Base-by-base conservation (phyloP, 2,113 vertebrate species). In the Nothocercus julius region DNA sequence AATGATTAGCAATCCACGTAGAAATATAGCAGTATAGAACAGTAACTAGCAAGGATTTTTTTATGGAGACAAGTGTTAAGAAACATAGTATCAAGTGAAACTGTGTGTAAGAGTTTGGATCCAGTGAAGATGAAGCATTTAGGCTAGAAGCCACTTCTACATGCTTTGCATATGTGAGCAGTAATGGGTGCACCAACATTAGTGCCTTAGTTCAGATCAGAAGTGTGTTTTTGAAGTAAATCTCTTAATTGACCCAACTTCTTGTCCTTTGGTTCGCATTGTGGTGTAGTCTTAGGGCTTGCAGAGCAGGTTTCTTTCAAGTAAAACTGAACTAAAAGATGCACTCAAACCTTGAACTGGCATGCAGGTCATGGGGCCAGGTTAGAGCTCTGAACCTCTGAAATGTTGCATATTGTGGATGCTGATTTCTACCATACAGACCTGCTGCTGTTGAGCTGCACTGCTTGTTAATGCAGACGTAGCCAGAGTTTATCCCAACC, bases 361-460 rank as follows among this genome's bases (percentile, higher is more conserved):
- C 19, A 10, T 22, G 24, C 6, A 19, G 13, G 20, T 25, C 28
- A 17, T 8, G 40, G 21, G 38, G 66, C 45, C 34, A 47, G 17
- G 7, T 19, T 14, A 42, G 25, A 54, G 53, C 25, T 62, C 15
- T 45, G 59, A 82, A 78, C 34, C 45, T n/a, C 72, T 74, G 34
- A 36, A 10, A 73, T 30, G 30, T 5, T 8, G 34, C 0, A 0
- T 45, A 0, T 18, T 24, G 27, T 30, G 38, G 17, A 19, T 47
- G 45, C 45, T 30, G 34, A 14, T 49, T 22, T 49, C 21, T 49
- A 18, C 54, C 49, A 25, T 34, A 8, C 2, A 0, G 10, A 27
- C 7, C 45, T 42, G 27, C 40, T 78, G 45, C 45, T 49, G 5
- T 5, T 44, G 54, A 58, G 45, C 53, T 45, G 72, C 53, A 56